A percentile compares a stretch with the other conserved stretches of the same genome.
These are phyloP conservation scores for Corbicula japonica DNA, from an alignment of 2,888 invertebrate genomes.

Conservation along the genomic window DNA sequence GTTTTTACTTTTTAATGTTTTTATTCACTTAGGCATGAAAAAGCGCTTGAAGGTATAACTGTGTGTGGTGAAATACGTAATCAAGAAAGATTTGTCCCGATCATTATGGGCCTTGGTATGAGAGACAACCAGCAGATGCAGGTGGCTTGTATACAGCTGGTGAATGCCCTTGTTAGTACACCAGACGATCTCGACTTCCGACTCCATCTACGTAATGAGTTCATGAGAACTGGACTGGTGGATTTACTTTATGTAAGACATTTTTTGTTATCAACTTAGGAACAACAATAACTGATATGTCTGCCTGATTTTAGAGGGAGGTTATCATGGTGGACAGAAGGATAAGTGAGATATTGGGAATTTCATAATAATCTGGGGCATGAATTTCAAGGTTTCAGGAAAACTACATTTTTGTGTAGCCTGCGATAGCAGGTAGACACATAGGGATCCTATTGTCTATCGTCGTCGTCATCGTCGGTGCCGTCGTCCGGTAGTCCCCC, in stretches of 20 bases:
- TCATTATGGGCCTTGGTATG: conserved; percentile 93
- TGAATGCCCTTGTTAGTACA: conserved; percentile 95
- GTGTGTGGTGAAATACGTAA: conserved; percentile 92
- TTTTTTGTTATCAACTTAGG: too few relatives aligned
- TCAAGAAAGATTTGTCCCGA: conserved; percentile 90
- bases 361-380: too few relatives aligned
- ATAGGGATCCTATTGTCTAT: too few relatives aligned
- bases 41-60: conserved; percentile 96
- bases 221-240: conserved; percentile 96
- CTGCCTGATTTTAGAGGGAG: too few relatives aligned
- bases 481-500: too few relatives aligned
- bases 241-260: conserved; percentile 90
- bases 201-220: conserved; percentile 97
- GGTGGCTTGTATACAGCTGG: conserved; percentile 94
- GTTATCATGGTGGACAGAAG: too few relatives aligned
- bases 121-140: conserved; percentile 84
- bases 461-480: too few relatives aligned
- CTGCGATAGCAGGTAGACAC: too few relatives aligned
- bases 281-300: too few relatives aligned
- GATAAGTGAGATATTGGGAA: too few relatives aligned
- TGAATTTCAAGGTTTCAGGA: too few relatives aligned
- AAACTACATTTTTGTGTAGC: too few relatives aligned
- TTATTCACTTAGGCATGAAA: conserved; percentile 90
- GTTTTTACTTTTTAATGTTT: neutral
- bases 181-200: conserved; percentile 97